A percentile compares a stretch with the other conserved stretches of the same genome.
Evolutionary conservation across 2,888 invertebrate genomes (phyloP).

Genomic region (Caenorhabditis imperialis): DNA sequence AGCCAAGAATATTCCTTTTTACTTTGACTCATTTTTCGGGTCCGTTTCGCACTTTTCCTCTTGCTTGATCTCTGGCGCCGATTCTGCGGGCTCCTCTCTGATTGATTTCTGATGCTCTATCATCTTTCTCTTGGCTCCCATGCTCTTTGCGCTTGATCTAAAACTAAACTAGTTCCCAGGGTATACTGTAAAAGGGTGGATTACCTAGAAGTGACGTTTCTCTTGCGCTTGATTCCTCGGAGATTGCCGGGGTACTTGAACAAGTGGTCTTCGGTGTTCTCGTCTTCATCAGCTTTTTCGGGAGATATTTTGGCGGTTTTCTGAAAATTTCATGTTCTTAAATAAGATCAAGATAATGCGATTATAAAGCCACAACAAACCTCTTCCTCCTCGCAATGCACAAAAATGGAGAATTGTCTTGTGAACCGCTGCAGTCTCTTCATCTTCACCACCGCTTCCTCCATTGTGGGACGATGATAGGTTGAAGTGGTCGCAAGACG

Average conservation of each 20-base stretch:
- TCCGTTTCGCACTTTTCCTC: background rate
- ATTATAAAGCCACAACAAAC: conserved; percentile 1
- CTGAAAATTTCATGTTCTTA: background rate
- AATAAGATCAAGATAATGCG: background rate
- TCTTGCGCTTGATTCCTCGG: conserved; percentile 42
- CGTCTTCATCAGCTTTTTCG: conserved; percentile 15
- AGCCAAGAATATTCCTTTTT: too few species aligned
- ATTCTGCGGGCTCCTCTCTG: conserved; percentile 20
- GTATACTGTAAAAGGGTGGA: conserved; percentile 1
- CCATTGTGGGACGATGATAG: conserved; percentile 25
- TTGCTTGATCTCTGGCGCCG: conserved; percentile 11
- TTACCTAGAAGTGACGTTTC: conserved; percentile 28
- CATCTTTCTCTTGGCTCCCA: conserved; percentile 32
- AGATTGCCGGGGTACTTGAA: conserved; percentile 52
- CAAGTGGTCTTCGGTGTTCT: conserved; percentile 38
- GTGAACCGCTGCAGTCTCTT: conserved; percentile 45
- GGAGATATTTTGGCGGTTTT: conserved; percentile 1
- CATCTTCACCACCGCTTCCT: conserved; percentile 31
- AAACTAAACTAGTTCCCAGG: background rate
- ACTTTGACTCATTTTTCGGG: too few species aligned
- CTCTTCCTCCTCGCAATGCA: conserved; percentile 44
- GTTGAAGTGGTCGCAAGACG: conserved; percentile 45
- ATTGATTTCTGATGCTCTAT: conserved; percentile 50
- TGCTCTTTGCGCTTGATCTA: conserved; percentile 18
- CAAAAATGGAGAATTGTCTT: conserved; percentile 47